These are phyloP conservation scores for Druon quercuslanigerum DNA, from an alignment of 1,140 invertebrate genomes.

Conservation along the genomic window DNA sequence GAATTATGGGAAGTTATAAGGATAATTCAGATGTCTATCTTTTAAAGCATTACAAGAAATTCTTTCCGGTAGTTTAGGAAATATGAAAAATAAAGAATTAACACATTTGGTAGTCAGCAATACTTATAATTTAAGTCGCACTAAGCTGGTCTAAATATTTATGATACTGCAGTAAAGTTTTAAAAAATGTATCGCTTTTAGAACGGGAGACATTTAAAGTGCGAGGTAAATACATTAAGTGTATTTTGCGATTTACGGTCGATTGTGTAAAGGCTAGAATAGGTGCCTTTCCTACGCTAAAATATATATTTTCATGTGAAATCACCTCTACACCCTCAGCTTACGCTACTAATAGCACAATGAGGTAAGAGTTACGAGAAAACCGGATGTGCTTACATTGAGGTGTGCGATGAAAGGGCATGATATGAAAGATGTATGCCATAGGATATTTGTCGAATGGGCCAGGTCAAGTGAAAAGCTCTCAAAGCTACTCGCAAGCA, in stretches of 20 bases:
- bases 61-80: no score
- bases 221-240: neutral
- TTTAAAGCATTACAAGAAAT: no score
- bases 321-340: neutral
- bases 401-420: neutral
- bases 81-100: no score
- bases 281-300: neutral
- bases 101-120: no score
- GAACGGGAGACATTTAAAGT: neutral
- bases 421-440: neutral
- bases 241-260: constrained; percentile 2
- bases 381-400: neutral
- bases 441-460: constrained; percentile 4
- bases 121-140: no score
- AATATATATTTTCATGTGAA: neutral
- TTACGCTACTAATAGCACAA: neutral
- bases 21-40: no score
- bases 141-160: no score
- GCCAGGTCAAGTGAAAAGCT: neutral
- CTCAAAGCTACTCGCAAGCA: neutral
- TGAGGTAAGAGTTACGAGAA: neutral
- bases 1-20: no score
- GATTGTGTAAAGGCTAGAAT: neutral
- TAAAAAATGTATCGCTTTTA: neutral
- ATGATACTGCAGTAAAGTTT: no score